Evolutionary conservation across 2,797 vertebrate species (phyloP), one percentile per base, ranked within the genome.

Genomic region (Euthynnus affinis): DNA sequence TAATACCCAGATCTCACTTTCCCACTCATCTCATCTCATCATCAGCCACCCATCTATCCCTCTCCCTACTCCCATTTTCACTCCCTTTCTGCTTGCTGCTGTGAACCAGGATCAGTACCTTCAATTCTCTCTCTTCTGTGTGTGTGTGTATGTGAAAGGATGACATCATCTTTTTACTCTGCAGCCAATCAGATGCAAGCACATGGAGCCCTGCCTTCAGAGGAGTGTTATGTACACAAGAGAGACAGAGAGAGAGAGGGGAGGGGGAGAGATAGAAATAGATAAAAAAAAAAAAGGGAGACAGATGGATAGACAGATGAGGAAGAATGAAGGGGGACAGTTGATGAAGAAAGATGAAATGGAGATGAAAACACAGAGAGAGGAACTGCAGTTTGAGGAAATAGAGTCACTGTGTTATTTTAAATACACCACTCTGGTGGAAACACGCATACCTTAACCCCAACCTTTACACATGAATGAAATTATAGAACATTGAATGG

Each of bases 101-200:
- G 14, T 73, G 57, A 74, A 89, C 73, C 73, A 78, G 76, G 60
- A 87, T 90, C 76, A 60, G 81, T 69, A 68, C 68, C 86, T 79
- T 87, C 79, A 14, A 42, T 81, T 81, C 70, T 76, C 76, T 76
- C 64, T 68, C 71, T 22, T 62, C 71, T 40, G 18, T 61, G 34
- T 52, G 69, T 61, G 34, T 52, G 69, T 83, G 76, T 65, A 17
- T 80, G 80, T 40, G 69, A 80, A 73, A 64, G 87, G 87, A 97
- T 99, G 97, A 93, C 93, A 91, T 95, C 96, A 96, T 96, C 94
- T 57, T 89, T 95, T 95, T 80, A 83, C 74, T 59, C 63, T 0
- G 68, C 87, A 80, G 89, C 96, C 95, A 96, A 97, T 97, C 90
- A 79, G 90, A 86, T 63, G 84, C 71, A 67, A 90, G 95, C 94